A percentile compares a stretch with the other conserved stretches of the same genome.
Evolutionary conservation across 2,113 vertebrate species (phyloP).

Genomic region (Corythornis madagascariensis): DNA sequence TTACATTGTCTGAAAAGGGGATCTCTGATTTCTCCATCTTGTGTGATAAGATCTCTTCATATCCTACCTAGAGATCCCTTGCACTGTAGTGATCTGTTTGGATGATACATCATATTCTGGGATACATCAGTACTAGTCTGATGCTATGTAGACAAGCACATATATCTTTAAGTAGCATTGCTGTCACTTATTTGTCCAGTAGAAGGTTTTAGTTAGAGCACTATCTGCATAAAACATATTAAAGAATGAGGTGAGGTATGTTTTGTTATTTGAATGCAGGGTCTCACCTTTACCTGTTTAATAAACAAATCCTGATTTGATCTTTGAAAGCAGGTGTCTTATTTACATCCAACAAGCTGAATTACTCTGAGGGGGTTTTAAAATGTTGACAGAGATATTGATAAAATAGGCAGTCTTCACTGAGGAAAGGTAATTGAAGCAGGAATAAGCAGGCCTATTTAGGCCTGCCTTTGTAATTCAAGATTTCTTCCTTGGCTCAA

Average conservation of each 20-base stretch:
- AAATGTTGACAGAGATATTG: slow-evolving; percentile 33
- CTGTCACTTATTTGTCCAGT: neutral
- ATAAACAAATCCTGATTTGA: neutral
- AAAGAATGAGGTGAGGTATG: neutral
- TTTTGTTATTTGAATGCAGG: neutral
- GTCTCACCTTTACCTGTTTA: neutral
- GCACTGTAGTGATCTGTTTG: neutral
- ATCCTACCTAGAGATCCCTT: neutral
- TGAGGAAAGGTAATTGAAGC: slow-evolving; percentile 11
- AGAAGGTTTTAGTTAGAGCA: neutral
- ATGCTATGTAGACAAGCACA: neutral
- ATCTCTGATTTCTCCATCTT: neutral
- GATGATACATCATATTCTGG: neutral
- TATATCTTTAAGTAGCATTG: neutral
- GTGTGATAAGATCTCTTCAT: neutral
- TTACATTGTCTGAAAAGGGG: neutral
- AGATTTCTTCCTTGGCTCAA: slow-evolving; percentile 19
- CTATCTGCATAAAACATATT: neutral
- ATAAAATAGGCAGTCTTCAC: slow-evolving; percentile 9
- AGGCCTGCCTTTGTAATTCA: neutral
- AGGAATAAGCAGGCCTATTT: slow-evolving; percentile 14
- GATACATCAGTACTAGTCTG: neutral
- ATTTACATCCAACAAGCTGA: slow-evolving; percentile 19
- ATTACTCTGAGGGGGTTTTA: neutral
- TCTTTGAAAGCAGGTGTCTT: slow-evolving; percentile 14